phyloP scores from a whole-genome alignment of 2,888 invertebrate genomes.

The Lymantria monacha region DNA sequence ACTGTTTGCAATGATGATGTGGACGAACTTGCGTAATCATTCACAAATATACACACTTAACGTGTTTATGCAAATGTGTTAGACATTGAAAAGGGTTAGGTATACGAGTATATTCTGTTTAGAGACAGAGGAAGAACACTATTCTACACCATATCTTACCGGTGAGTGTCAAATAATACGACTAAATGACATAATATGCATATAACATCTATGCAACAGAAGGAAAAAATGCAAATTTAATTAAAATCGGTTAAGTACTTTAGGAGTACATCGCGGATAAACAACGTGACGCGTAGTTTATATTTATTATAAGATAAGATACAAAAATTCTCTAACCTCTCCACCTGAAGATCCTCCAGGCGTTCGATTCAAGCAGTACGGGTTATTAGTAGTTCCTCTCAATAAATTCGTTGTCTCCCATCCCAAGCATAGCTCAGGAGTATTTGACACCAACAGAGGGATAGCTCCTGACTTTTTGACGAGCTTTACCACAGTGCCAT shows the following conservation, averaged over 20 bases:
- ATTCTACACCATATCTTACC: no score
- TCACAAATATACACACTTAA: slow-evolving; percentile 21
- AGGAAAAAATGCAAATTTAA: no score
- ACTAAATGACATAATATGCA: no score
- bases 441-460: slow-evolving; percentile 90
- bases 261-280: no score
- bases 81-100: slow-evolving; percentile 15
- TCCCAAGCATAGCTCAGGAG: slow-evolving; percentile 94
- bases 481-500: slow-evolving; percentile 86
- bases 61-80: slow-evolving; percentile 8
- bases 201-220: no score
- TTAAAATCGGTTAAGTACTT: no score
- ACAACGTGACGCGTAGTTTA: no score
- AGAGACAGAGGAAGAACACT: no score
- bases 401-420: slow-evolving; percentile 92
- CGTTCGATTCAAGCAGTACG: slow-evolving; percentile 88
- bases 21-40: slow-evolving; percentile 10
- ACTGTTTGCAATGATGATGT: slow-evolving; percentile 13
- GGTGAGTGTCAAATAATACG: no score
- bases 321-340: slow-evolving; percentile 79
- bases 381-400: slow-evolving; percentile 91
- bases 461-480: slow-evolving; percentile 89
- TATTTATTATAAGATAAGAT: no score
- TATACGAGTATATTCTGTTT: neutral
- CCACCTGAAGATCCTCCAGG: slow-evolving; percentile 95